Evolutionary conservation across 2,797 vertebrate genomes (phyloP).

Genomic region (Hippocampus kuda): DNA sequence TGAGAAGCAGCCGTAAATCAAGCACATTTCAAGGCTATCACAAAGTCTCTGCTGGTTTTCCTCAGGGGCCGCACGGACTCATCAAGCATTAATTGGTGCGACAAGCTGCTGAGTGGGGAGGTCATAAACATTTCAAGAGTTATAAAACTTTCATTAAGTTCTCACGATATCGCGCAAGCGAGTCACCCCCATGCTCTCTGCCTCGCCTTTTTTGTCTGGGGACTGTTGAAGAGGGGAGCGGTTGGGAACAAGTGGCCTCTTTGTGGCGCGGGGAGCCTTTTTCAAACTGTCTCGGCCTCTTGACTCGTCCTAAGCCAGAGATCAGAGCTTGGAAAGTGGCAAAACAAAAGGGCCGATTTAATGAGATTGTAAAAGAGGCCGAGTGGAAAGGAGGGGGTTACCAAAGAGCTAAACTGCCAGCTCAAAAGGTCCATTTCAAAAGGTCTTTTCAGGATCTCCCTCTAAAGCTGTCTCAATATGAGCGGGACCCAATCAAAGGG

Average conservation of each 20-base stretch:
- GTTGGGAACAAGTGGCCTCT: slow-evolving; percentile 67
- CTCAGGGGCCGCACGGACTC: slow-evolving; percentile 32
- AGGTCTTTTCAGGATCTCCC: slow-evolving; percentile 71
- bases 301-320: slow-evolving; percentile 77
- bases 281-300: slow-evolving; percentile 76
- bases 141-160: slow-evolving; percentile 85
- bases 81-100: slow-evolving; percentile 63
- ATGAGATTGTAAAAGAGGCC: slow-evolving; percentile 77
- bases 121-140: slow-evolving; percentile 83
- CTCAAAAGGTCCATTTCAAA: slow-evolving; percentile 64
- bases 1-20: not conserved
- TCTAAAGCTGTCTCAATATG: slow-evolving; percentile 64
- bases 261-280: slow-evolving; percentile 70
- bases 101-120: slow-evolving; percentile 72
- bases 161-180: slow-evolving; percentile 75
- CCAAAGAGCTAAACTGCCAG: slow-evolving; percentile 66
- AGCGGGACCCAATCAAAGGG: slow-evolving; percentile 62
- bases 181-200: slow-evolving; percentile 64
- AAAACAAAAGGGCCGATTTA: slow-evolving; percentile 76
- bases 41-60: not conserved
- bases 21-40: not conserved
- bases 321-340: slow-evolving; percentile 78
- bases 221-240: slow-evolving; percentile 56
- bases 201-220: slow-evolving; percentile 51
- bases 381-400: slow-evolving; percentile 52